phyloP scores from a whole-genome alignment of 1,140 invertebrate genomes.

The Choristoneura fumiferana region DNA sequence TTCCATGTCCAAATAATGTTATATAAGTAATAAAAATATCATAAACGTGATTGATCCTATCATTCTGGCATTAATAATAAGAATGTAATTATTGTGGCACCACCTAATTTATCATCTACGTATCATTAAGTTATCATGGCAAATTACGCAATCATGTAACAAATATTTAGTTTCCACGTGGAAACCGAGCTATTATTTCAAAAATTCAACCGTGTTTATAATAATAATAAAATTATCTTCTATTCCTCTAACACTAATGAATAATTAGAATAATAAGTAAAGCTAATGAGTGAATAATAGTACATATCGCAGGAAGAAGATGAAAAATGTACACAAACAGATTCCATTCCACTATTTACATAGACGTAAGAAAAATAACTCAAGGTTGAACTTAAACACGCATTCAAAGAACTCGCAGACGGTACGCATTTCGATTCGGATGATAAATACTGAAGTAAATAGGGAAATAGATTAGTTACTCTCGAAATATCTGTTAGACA shows the following conservation, averaged over 20 bases:
- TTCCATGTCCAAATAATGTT: neutral
- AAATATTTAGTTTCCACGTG: neutral
- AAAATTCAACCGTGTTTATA: no score
- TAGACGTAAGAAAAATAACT: slow-evolving; percentile 13
- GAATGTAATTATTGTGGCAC: neutral
- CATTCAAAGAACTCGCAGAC: neutral
- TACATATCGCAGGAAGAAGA: no score
- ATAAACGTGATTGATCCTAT: neutral
- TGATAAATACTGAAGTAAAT: slow-evolving; percentile 5
- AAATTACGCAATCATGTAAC: neutral
- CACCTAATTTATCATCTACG: neutral
- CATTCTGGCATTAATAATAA: neutral
- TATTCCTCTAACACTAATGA: no score
- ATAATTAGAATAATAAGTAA: no score
- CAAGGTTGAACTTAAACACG: slow-evolving; percentile 9
- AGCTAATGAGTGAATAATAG: no score
- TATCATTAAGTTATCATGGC: neutral
- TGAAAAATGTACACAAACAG: neutral
- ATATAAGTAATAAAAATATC: neutral
- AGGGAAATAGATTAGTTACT: slow-evolving; percentile 14
- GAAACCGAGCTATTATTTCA: neutral
- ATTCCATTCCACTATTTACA: neutral
- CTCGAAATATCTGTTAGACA: slow-evolving; percentile 15
- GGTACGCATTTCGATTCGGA: slow-evolving; percentile 4
- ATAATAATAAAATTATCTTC: no score